A percentile compares a stretch with the other conserved stretches of the same genome.
Conservation (phyloP, 2,113 vertebrate species). For the Corythornis madagascariensis region DNA sequence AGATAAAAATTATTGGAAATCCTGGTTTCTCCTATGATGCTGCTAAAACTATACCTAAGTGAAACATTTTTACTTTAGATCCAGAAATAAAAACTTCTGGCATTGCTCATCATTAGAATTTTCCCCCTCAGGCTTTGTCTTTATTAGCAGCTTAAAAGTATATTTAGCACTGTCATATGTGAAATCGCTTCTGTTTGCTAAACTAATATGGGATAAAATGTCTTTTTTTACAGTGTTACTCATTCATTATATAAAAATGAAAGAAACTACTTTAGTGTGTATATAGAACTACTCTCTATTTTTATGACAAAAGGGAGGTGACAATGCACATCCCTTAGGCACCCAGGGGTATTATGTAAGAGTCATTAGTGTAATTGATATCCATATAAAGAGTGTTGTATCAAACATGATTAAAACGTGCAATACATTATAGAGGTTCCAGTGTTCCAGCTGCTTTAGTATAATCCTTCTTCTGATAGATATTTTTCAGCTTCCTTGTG, state of each 20-base stretch:
- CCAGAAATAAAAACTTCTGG: constrained; percentile 79
- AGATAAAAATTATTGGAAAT: constrained; percentile 75
- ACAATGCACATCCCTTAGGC: constrained; percentile 76
- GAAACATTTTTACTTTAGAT: constrained; percentile 75
- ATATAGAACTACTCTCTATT: constrained; percentile 74
- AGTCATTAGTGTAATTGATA: constrained; percentile 84
- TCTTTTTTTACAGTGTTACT: constrained; percentile 79
- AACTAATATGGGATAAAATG: constrained; percentile 80
- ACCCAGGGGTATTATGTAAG: constrained; percentile 78
- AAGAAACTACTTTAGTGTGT: constrained; percentile 72
- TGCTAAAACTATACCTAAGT: constrained; percentile 79
- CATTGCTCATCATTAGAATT: constrained; percentile 78
- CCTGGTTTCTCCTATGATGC: constrained; percentile 68
- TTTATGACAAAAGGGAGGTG: constrained; percentile 80
- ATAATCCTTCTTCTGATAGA: constrained; percentile 69
- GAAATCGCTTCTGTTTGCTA: constrained; percentile 79
- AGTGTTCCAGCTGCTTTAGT: constrained; percentile 71
- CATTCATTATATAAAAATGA: constrained; percentile 81
- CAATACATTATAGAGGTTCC: constrained; percentile 75
- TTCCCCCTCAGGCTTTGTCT: constrained; percentile 75
- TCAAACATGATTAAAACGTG: constrained; percentile 80
- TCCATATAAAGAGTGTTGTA: constrained; percentile 76
- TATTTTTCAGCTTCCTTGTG: constrained; percentile 31
- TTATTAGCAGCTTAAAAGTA: constrained; percentile 83
- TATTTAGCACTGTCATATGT: constrained; percentile 82